Evolutionary conservation across 2,113 vertebrate species (phyloP).

Genomic region (Psittacus erithacus): DNA sequence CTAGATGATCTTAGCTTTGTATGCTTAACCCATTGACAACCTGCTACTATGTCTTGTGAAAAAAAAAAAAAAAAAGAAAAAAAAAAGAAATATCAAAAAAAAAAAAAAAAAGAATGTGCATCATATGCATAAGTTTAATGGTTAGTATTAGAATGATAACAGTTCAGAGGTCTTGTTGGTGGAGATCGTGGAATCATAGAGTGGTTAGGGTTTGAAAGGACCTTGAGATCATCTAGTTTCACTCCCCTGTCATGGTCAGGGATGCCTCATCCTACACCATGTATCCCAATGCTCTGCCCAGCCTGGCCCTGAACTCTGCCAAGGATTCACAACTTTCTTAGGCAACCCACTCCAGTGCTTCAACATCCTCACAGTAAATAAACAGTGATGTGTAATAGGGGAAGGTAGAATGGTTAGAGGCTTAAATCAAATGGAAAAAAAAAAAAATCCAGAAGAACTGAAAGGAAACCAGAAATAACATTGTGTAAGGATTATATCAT

Average conservation of each 20-base stretch:
- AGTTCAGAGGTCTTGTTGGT: rapidly evolving
- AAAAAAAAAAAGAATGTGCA: neutral
- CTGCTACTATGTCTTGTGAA: neutral
- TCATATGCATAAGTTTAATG: neutral
- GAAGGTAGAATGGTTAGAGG: neutral
- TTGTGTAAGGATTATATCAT: neutral
- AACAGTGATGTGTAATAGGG: neutral
- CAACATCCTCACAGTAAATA: neutral
- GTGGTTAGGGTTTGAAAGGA: neutral
- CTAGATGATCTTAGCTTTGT: neutral
- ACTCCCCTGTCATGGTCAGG: neutral
- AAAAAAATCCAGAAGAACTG: neutral
- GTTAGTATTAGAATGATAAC: neutral
- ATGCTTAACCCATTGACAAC: neutral
- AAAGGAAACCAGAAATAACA: neutral
- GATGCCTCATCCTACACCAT: neutral
- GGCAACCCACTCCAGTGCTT: neutral
- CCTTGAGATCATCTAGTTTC: neutral
- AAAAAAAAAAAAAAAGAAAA: neutral
- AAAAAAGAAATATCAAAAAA: neutral
- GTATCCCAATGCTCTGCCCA: neutral
- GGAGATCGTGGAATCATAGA: neutral
- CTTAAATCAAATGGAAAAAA: neutral
- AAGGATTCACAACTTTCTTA: neutral
- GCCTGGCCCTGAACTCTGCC: neutral